phyloP scores from a whole-genome alignment of 2,888 invertebrate species.

The Cryptophagus acutangulus region DNA sequence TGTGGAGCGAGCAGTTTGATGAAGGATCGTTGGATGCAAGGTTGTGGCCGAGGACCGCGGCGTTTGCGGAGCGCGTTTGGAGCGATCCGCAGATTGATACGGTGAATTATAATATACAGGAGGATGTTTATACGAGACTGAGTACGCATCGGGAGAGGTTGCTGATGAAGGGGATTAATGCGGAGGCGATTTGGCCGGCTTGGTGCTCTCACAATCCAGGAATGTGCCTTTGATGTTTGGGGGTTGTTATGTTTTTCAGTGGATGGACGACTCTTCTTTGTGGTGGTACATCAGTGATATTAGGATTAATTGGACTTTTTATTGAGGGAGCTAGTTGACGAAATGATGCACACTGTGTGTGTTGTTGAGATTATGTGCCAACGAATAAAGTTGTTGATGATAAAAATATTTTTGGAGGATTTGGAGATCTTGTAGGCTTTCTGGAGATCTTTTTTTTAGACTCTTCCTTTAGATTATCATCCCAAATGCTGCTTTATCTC shows the following conservation, averaged over 20 bases:
- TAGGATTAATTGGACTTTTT: too few species aligned
- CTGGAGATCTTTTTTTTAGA: too few species aligned
- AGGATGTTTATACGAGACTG: slow-evolving; percentile 64
- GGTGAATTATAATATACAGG: slow-evolving; percentile 48
- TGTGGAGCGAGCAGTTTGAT: slow-evolving; percentile 82
- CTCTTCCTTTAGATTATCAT: too few species aligned
- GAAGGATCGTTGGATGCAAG: slow-evolving; percentile 70
- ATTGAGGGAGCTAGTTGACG: too few species aligned
- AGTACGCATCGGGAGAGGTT: slow-evolving; percentile 63
- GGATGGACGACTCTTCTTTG: not conserved
- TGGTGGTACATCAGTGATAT: too few species aligned
- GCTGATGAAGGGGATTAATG: slow-evolving; percentile 57
- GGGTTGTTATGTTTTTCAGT: slow-evolving; percentile 6
- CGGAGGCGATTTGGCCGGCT: slow-evolving; percentile 70
- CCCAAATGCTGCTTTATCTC: too few species aligned
- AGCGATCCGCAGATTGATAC: slow-evolving; percentile 52
- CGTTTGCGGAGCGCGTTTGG: slow-evolving; percentile 77
- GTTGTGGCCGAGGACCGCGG: slow-evolving; percentile 78
- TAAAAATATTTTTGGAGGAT: too few species aligned
- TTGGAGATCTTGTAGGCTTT: too few species aligned
- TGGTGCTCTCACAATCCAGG: slow-evolving; percentile 75
- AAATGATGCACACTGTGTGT: too few species aligned
- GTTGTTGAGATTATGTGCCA: too few species aligned
- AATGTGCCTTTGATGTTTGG: slow-evolving; percentile 64
- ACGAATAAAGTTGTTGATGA: too few species aligned